Percentiles rank a stretch among this genome's conserved stretches.
These are phyloP conservation scores for Globodera ellingtonae DNA, from an alignment of 1,140 invertebrate species.

Conservation along the genomic window DNA sequence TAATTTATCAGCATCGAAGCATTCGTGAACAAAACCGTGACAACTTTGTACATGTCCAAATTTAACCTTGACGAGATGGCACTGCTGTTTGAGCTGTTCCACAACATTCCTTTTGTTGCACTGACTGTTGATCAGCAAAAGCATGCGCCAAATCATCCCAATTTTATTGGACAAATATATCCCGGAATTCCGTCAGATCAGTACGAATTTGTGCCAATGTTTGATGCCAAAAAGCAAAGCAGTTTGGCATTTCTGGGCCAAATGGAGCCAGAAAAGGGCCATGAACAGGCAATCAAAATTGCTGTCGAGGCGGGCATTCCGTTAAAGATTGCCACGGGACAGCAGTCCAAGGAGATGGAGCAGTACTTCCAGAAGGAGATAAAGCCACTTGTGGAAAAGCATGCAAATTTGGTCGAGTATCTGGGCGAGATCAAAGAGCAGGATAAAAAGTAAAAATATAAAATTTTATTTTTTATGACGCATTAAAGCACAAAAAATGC, in stretches of 20 bases:
- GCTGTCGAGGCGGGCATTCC: slow-evolving; percentile 27
- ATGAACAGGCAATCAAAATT: slow-evolving; percentile 21
- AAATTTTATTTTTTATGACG: no score
- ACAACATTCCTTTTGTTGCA: slow-evolving; percentile 16
- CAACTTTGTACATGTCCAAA: no score
- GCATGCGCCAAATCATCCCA: background rate
- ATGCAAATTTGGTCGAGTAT: slow-evolving; percentile 19
- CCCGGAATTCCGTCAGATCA: slow-evolving; percentile 24
- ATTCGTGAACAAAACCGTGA: no score
- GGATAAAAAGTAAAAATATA: slow-evolving; percentile 2
- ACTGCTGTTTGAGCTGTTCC: slow-evolving; percentile 21
- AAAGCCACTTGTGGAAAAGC: slow-evolving; percentile 6
- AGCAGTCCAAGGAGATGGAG: slow-evolving; percentile 10
- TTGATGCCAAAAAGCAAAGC: background rate
- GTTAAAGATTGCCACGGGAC: slow-evolving; percentile 23
- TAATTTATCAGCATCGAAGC: no score
- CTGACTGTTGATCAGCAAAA: slow-evolving; percentile 22
- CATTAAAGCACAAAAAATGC: no score
- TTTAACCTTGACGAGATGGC: slow-evolving; percentile 3
- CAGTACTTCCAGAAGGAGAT: slow-evolving; percentile 6
- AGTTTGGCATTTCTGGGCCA: slow-evolving; percentile 26
- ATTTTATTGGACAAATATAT: slow-evolving; percentile 22
- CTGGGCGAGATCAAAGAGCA: slow-evolving; percentile 23
- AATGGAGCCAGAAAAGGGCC: slow-evolving; percentile 17
- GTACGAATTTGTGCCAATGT: background rate